These are phyloP conservation scores for Narcine bancroftii DNA, from an alignment of 2,113 vertebrate species.

Conservation along the genomic window DNA sequence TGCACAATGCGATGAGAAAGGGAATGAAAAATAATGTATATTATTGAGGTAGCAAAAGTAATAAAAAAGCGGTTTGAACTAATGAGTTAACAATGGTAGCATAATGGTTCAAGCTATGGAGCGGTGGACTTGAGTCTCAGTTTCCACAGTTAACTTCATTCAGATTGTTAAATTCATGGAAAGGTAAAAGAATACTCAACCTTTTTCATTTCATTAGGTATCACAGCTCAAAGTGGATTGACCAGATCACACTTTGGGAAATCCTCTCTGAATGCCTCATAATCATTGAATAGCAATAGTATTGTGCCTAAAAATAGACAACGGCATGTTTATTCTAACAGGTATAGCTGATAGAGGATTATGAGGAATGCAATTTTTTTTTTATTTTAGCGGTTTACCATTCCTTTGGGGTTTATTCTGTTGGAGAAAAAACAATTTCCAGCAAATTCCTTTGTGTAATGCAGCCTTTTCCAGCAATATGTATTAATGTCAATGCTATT, in stretches of 20 bases:
- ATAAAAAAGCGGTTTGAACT: not conserved
- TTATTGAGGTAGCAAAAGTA: not conserved
- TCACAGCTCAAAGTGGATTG: not conserved
- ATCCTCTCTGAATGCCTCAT: not conserved
- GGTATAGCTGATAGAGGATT: too few relatives aligned
- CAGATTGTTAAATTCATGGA: not conserved
- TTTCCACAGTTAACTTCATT: not conserved
- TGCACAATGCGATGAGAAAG: too few relatives aligned
- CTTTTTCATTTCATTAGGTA: not conserved
- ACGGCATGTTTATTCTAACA: not conserved
- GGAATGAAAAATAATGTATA: not conserved
- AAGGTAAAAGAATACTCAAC: not conserved
- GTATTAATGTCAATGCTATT: too few relatives aligned
- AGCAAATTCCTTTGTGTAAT: too few relatives aligned
- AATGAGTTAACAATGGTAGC: not conserved
- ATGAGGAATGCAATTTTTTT: too few relatives aligned
- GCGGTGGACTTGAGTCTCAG: not conserved
- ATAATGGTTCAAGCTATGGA: not conserved
- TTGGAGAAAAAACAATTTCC: too few relatives aligned
- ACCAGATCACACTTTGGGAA: not conserved
- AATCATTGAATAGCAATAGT: not conserved
- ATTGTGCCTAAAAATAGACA: not conserved
- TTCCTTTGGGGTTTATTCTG: too few relatives aligned
- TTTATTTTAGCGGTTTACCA: too few relatives aligned
- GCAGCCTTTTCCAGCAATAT: too few relatives aligned